These are phyloP conservation scores for Dendrocopos noguchii DNA, from an alignment of 2,113 vertebrate genomes.

Conservation along the genomic window DNA sequence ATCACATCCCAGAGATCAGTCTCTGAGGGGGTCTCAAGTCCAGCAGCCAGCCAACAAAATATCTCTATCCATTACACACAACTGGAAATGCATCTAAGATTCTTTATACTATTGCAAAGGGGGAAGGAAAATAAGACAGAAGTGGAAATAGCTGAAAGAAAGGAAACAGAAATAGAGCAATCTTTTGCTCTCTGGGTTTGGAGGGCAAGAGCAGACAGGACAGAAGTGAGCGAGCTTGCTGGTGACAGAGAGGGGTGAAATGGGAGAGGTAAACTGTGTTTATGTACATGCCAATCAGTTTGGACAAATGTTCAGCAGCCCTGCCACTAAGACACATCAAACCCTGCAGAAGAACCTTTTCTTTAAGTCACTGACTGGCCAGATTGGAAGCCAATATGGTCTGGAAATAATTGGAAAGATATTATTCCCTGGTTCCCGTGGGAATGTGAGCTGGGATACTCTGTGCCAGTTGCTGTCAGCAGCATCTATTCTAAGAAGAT, in stretches of 20 bases:
- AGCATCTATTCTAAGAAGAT: conserved; percentile 45
- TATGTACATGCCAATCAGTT: background rate
- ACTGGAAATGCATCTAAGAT: background rate
- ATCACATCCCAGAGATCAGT: background rate
- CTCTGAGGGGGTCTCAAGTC: background rate
- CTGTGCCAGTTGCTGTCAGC: conserved; percentile 39
- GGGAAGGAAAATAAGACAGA: background rate
- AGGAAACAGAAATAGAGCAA: background rate
- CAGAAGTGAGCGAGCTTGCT: background rate
- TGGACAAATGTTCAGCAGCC: background rate
- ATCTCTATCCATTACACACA: background rate
- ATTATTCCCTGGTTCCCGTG: conserved; percentile 9
- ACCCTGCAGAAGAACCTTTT: background rate
- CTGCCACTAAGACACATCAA: background rate
- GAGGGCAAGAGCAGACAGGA: background rate
- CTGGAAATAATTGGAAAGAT: conserved; percentile 16
- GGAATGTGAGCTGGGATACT: background rate
- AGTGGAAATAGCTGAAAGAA: background rate
- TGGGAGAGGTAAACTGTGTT: background rate
- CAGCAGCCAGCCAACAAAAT: background rate
- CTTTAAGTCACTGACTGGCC: background rate
- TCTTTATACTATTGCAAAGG: background rate
- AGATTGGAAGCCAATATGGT: background rate
- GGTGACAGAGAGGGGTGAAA: background rate
- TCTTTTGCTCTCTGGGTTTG: background rate